phyloP scores from a whole-genome alignment of 1,140 invertebrate genomes.

The Dendroctonus valens region DNA sequence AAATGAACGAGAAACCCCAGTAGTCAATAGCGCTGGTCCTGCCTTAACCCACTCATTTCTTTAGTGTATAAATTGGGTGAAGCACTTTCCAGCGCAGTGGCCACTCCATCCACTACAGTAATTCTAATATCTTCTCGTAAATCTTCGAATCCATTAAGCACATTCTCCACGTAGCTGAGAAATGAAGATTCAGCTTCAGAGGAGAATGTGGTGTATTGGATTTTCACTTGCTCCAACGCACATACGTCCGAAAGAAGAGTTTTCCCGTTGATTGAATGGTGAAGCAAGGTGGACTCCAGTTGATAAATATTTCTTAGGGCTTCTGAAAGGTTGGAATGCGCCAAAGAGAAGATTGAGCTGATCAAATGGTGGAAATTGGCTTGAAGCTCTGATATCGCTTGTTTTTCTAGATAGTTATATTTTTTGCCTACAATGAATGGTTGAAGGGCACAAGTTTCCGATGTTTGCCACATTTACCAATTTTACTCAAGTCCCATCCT shows the following conservation, averaged over 20 bases:
- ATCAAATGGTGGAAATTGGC: conserved; percentile 35
- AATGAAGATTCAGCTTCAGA: conserved; percentile 10
- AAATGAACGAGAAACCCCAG: too few species aligned
- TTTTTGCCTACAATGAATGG: conserved; percentile 6
- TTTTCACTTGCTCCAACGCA: conserved; percentile 19
- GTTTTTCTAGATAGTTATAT: conserved; percentile 22
- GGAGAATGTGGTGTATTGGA: conserved; percentile 17
- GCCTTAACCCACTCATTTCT: conserved; percentile 22
- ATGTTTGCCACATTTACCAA: conserved; percentile 3
- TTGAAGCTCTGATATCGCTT: conserved; percentile 32
- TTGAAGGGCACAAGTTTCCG: not conserved
- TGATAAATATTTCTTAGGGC: conserved; percentile 31
- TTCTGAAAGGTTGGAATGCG: conserved; percentile 31
- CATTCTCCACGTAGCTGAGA: conserved; percentile 26
- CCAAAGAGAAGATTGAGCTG: conserved; percentile 28
- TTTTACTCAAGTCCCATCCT: not conserved
- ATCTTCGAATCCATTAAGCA: conserved; percentile 27
- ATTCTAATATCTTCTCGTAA: conserved; percentile 29
- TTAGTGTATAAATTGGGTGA: conserved; percentile 9
- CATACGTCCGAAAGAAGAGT: conserved; percentile 30
- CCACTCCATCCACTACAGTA: conserved; percentile 12
- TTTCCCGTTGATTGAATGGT: conserved; percentile 37
- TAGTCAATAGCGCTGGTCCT: not conserved
- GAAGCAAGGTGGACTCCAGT: conserved; percentile 36
- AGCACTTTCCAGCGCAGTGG: conserved; percentile 11